A percentile compares a stretch with the other conserved stretches of the same genome.
phyloP scores from a whole-genome alignment of 2,113 vertebrate genomes.

The Pandion haliaetus region DNA sequence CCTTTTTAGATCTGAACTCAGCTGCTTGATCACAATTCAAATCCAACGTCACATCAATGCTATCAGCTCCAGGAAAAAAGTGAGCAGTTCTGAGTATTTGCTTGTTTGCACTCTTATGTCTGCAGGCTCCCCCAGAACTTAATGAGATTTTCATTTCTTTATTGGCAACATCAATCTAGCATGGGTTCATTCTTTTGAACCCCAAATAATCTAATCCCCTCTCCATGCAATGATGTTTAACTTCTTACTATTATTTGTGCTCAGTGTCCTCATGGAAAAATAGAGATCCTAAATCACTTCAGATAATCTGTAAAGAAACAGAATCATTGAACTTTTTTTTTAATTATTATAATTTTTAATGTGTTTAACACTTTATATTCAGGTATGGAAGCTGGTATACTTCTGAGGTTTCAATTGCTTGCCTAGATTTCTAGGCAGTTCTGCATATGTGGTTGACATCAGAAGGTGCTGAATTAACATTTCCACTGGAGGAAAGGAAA shows the following conservation, averaged over 20 bases:
- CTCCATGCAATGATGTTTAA: neutral
- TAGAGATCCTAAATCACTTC: neutral
- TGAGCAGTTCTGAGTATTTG: neutral
- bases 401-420: neutral
- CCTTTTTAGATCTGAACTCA: neutral
- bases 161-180: neutral
- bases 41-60: neutral
- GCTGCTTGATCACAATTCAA: neutral
- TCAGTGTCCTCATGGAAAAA: neutral
- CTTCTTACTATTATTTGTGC: neutral
- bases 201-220: neutral
- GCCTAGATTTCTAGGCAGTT: neutral
- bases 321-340: neutral
- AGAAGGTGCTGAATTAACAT: slow-evolving; percentile 24
- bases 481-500: neutral
- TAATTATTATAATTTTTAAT: neutral
- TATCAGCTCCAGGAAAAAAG: neutral
- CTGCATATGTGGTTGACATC: neutral
- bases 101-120: neutral
- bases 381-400: neutral
- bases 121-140: neutral
- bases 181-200: neutral
- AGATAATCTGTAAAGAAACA: neutral
- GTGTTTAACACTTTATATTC: neutral
- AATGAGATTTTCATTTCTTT: neutral